These are phyloP conservation scores for Lasioglossum oenotherae DNA, from an alignment of 2,888 invertebrate species.

Conservation along the genomic window DNA sequence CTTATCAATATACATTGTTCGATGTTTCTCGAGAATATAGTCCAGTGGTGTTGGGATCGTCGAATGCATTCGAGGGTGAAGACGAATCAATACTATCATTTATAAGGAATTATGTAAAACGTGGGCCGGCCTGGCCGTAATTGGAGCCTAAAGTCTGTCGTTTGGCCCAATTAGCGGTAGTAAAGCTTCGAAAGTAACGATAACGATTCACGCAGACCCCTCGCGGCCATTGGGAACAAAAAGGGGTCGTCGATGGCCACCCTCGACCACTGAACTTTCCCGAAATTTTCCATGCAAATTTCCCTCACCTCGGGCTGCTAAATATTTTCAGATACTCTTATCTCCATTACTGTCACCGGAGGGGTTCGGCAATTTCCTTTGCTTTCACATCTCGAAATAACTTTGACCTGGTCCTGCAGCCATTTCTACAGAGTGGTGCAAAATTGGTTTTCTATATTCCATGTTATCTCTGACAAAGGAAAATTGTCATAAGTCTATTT, in stretches of 20 bases:
- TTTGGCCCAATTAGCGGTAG: constrained; percentile 43
- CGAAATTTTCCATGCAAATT: constrained; percentile 12
- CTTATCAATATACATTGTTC: background rate
- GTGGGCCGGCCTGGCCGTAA: constrained; percentile 20
- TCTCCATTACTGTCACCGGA: background rate
- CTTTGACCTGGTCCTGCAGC: background rate
- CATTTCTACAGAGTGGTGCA: background rate
- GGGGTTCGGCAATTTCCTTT: background rate
- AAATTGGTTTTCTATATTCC: background rate
- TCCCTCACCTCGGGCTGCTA: background rate
- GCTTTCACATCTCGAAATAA: background rate
- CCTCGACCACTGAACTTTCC: background rate
- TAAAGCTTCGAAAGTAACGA: constrained; percentile 38
- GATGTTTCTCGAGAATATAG: background rate
- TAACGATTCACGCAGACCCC: constrained; percentile 28
- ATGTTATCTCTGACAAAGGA: background rate
- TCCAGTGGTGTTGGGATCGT: background rate
- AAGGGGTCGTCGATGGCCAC: background rate
- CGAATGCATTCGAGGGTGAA: constrained; percentile 13
- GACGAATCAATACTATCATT: constrained; percentile 46
- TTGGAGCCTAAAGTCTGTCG: constrained; percentile 24
- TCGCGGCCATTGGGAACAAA: background rate
- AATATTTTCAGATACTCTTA: constrained; percentile 1
- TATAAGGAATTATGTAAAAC: constrained; percentile 47
- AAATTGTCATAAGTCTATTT: background rate